phyloP scores from a whole-genome alignment of 2,797 vertebrate species.

The Betta splendens region DNA sequence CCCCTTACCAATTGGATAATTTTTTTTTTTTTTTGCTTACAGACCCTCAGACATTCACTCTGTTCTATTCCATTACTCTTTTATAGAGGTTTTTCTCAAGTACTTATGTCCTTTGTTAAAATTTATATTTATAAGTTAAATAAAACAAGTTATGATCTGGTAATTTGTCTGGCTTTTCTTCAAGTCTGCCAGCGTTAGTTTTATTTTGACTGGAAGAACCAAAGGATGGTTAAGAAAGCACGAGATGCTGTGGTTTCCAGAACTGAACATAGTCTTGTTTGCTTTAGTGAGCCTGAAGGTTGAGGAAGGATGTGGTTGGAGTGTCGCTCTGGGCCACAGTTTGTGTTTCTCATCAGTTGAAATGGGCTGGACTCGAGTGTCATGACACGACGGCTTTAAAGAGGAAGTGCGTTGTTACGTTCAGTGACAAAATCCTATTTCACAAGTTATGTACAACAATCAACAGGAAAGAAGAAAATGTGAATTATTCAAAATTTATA shows the following conservation, averaged over 20 bases:
- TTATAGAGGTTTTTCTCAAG: conserved; percentile 53
- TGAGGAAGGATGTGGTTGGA: conserved; percentile 57
- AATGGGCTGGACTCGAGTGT: not conserved
- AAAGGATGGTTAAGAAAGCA: not conserved
- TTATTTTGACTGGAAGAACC: conserved; percentile 10
- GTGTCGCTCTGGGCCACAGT: conserved; percentile 6
- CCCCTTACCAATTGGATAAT: conserved; percentile 7
- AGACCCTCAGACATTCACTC: conserved; percentile 13
- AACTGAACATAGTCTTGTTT: conserved; percentile 1
- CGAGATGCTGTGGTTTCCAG: not conserved
- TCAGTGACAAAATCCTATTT: not conserved
- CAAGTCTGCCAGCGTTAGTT: conserved; percentile 7
- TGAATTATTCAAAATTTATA: no score
- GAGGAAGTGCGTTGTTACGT: not conserved
- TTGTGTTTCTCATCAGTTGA: not conserved
- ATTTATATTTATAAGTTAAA: conserved; percentile 82
- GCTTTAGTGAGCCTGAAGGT: not conserved
- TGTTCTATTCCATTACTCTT: conserved; percentile 40
- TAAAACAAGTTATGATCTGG: conserved; percentile 70
- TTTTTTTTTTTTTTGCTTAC: conserved; percentile 10
- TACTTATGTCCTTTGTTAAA: conserved; percentile 57
- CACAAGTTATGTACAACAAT: no score
- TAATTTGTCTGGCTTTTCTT: conserved; percentile 25
- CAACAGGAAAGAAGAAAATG: no score
- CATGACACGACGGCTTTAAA: not conserved